Evolutionary conservation across 2,888 invertebrate genomes (phyloP).

Genomic region (Tetanocera ferruginea): DNA sequence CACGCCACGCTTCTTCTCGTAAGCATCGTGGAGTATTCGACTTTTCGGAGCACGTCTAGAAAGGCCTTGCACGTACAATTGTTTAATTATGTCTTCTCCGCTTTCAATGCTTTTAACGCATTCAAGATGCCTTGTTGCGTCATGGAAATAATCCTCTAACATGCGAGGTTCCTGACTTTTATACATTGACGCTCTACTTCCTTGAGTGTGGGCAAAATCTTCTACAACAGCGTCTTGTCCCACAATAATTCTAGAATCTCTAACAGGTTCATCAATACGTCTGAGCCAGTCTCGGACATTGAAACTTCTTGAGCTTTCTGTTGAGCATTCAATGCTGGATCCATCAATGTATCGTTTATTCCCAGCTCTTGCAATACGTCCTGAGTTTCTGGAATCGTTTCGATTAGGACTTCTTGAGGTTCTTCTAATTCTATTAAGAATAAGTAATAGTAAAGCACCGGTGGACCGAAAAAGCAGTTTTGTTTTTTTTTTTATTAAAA

Average conservation of each 20-base stretch:
- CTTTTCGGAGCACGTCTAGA: neutral
- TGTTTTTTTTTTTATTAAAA: too few species aligned
- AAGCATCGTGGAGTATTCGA: neutral
- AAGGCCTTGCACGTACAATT: neutral
- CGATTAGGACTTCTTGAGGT: too few species aligned
- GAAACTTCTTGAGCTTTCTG: too few species aligned
- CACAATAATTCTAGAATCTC: neutral
- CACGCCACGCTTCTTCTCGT: neutral
- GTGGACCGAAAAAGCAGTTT: too few species aligned
- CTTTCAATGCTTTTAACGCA: neutral
- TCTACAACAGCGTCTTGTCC: neutral
- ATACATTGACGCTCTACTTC: neutral
- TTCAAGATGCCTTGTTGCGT: neutral
- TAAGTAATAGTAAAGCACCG: too few species aligned
- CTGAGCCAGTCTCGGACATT: too few species aligned
- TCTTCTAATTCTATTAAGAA: too few species aligned
- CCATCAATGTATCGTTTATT: too few species aligned
- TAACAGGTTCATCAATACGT: neutral
- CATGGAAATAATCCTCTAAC: neutral
- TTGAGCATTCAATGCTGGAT: too few species aligned
- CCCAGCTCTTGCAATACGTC: too few species aligned
- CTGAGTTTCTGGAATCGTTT: too few species aligned
- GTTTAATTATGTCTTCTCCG: neutral
- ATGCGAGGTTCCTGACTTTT: neutral
- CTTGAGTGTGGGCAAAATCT: neutral